These are phyloP conservation scores for Anthrax anthrax DNA, from an alignment of 2,888 invertebrate species.

Conservation along the genomic window DNA sequence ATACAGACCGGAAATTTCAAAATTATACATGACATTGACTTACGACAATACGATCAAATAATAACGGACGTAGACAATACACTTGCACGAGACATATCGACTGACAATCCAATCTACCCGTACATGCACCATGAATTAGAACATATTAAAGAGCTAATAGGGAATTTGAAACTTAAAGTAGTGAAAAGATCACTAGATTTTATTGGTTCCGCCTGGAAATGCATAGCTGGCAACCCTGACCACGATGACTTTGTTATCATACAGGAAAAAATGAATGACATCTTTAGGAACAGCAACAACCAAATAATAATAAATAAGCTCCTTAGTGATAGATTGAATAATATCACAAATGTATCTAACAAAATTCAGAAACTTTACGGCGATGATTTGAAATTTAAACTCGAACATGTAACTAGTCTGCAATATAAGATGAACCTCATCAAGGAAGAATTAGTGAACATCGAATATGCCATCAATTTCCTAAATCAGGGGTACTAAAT, in stretches of 20 bases:
- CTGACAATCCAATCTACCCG: constrained; percentile 4
- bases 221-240: constrained; percentile 8
- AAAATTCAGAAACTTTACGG: background rate
- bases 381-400: background rate
- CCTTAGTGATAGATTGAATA: constrained; percentile 4
- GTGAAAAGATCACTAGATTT: constrained; percentile 8
- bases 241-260: constrained; percentile 8
- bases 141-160: background rate
- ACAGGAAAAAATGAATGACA: constrained; percentile 1
- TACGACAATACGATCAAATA: constrained; percentile 1
- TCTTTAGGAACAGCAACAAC: background rate
- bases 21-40: constrained; percentile 8
- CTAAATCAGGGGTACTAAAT: constrained; percentile 8
- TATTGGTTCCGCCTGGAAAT: constrained; percentile 5
- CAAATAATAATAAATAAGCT: constrained; percentile 4
- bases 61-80: constrained; percentile 3
- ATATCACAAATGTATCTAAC: constrained; percentile 2
- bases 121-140: constrained; percentile 3
- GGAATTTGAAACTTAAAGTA: constrained; percentile 4
- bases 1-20: constrained; percentile 7
- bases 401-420: background rate
- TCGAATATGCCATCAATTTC: constrained; percentile 9
- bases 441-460: constrained; percentile 9
- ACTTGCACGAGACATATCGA: constrained; percentile 1
- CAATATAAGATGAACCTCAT: constrained; percentile 5